Percentiles rank a stretch among this genome's conserved stretches.
These are phyloP conservation scores for Hemistola chrysoprasaria DNA, from an alignment of 2,888 invertebrate species.

Conservation along the genomic window DNA sequence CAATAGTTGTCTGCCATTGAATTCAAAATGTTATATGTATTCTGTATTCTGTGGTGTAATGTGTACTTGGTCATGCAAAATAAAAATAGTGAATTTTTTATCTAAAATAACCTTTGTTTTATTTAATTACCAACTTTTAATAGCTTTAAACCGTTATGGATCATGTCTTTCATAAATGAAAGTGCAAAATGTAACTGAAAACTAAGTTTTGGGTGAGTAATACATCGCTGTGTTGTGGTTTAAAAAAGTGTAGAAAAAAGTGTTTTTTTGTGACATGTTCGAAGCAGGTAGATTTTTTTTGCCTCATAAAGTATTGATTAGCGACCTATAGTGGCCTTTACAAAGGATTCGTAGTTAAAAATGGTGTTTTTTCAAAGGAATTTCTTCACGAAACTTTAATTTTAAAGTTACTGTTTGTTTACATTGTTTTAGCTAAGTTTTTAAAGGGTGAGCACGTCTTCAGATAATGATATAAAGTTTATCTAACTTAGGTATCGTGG, in stretches of 20 bases:
- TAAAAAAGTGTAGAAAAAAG: conserved; percentile 43
- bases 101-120: conserved; percentile 42
- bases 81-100: conserved; percentile 48
- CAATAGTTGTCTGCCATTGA: no score
- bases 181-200: conserved; percentile 15
- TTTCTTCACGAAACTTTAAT: conserved; percentile 24
- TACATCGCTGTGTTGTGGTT: conserved; percentile 23
- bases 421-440: conserved; percentile 28
- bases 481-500: no score
- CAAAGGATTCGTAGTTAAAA: conserved; percentile 15
- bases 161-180: conserved; percentile 7
- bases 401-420: conserved; percentile 30
- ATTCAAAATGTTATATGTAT: no score
- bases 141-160: conserved; percentile 1
- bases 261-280: conserved; percentile 51
- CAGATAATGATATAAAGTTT: no score
- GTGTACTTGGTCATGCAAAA: conserved; percentile 40
- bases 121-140: conserved; percentile 8
- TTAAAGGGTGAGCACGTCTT: background rate
- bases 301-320: conserved; percentile 56
- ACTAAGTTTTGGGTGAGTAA: conserved; percentile 27
- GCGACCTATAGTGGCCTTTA: conserved; percentile 30
- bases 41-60: no score
- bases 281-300: conserved; percentile 57
- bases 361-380: conserved; percentile 10